Conservation (phyloP, 2,888 invertebrate species). For the Taenaris catops region DNA sequence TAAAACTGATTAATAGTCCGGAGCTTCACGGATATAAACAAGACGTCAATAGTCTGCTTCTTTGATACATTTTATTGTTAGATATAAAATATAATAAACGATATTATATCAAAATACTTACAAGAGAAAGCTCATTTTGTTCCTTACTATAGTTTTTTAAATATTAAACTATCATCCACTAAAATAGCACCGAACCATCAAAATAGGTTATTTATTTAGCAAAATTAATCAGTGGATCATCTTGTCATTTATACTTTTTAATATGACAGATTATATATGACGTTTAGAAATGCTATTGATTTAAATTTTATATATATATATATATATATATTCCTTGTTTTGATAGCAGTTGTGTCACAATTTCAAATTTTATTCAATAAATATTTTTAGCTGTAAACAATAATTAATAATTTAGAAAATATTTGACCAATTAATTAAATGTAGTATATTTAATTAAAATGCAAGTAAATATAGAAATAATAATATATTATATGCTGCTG, state of each 20-base stretch:
- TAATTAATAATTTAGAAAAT: too few species aligned
- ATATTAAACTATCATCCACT: constrained; percentile 32
- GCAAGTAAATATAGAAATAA: too few species aligned
- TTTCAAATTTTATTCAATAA: too few species aligned
- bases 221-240: constrained; percentile 26
- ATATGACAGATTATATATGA: constrained; percentile 1
- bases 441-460: too few species aligned
- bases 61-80: constrained; percentile 53
- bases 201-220: constrained; percentile 39
- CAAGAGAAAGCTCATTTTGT: constrained; percentile 83
- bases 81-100: constrained; percentile 31
- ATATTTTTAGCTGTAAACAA: too few species aligned
- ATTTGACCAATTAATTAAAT: too few species aligned
- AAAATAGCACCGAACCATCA: constrained; percentile 54
- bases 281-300: not conserved
- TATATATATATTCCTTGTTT: too few species aligned
- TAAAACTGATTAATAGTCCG: constrained; percentile 3
- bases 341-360: too few species aligned
- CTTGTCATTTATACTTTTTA: constrained; percentile 26
- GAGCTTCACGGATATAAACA: constrained; percentile 45
- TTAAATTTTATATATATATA: too few species aligned
- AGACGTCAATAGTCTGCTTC: constrained; percentile 42
- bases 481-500: too few species aligned
- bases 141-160: constrained; percentile 29
- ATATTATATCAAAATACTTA: constrained; percentile 58